Evolutionary conservation across 2,888 invertebrate genomes (phyloP), one percentile per base, ranked within the genome.

Genomic region (Brachyopa scutellaris): DNA sequence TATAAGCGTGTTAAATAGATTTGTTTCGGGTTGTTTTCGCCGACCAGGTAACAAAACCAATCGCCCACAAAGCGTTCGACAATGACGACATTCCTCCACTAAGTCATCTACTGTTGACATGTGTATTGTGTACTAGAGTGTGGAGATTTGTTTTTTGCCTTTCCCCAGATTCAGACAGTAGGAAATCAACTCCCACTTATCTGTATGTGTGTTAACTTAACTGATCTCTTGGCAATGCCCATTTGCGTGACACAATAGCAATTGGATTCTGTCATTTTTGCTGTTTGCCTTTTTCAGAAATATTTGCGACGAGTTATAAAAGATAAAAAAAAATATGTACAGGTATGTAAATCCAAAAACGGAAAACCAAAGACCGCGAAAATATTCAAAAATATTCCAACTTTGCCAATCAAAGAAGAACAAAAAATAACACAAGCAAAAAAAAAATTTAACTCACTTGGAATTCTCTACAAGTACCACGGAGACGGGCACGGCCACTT

Each of bases 151-250:
- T 29, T 26, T 7, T 29, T 15, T 38, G 1, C 45, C 73, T 61
- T 61, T 62, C 61, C 42, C 38, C n/a, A n/a, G n/a, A n/a, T 40
- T 31, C 53, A 78, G 59, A 59, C 78, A 78, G 67, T 26, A 74
- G 80, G 51, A 67, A 74, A 57, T 42, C 42, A 42, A 51, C 49
- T 42, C 77, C 77, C 77, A 77, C 77, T 77, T 69, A 40, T 15
- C n/a, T n/a, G n/a, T n/a, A 17, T 26, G 47, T 6, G 19, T 49
- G 47, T 13, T 69, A 51, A 15, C 13, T 29, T 2, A 29, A 29
- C 38, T 57, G 62, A 73, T 53, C 72, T 73, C 45, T 23, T 36
- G 26, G 29, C 51, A 67, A 79, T 73, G 73, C 67, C 66, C 73
- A 67, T 66, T 55, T 79, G 53, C 67, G 79, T 67, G 73, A 61